Evolutionary conservation across 1,140 invertebrate genomes (phyloP), one percentile per base, ranked within the genome.

Genomic region (Drosophila ironensis): DNA sequence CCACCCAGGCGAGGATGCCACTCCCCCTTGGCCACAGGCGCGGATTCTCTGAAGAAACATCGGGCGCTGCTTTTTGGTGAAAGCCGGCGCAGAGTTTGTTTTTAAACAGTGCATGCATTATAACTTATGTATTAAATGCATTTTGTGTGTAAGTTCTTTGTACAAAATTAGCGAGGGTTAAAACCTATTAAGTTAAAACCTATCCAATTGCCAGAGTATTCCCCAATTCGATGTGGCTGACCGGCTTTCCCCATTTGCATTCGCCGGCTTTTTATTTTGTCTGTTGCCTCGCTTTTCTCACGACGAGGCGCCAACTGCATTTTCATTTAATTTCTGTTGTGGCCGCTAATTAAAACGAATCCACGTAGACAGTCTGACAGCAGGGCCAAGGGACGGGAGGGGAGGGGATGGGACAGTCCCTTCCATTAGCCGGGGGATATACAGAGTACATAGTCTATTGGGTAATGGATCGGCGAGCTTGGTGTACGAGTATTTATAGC

Each of bases 341-440:
- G 24, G 27, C 45, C 61, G 69, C 74, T 84, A 84, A 84, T 84
- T 84, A 74, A 84, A 84, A 84, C 66, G 69, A 84, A 84, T 84
- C 60, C 56, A 63, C 41, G 59, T 14, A 63, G 57, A 63, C 59
- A 48, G 56, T 52, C 38, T 3, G 57, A 37, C 38, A 44, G 56
- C 35, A 61, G 28, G 33, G 14, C 12, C 33, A 37, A 22, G 28
- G 28, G 28, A 20, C 11, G 30, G 24, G 37, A 14, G 14, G 17
- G 14, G 38, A 14, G n/a, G 35, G 35, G 8, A 28, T 3, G 30
- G 5, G 11, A 25, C 12, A 19, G 28, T 28, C 17, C 16, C 3
- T 38, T 64, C 60, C 60, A 64, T 64, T 64, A 64, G 60, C 56
- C 6, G 30, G 5, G n/a, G 33, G 19, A 60, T 47, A 22, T n/a